phyloP scores from a whole-genome alignment of 2,113 vertebrate genomes.

The Entosphenus tridentatus region DNA sequence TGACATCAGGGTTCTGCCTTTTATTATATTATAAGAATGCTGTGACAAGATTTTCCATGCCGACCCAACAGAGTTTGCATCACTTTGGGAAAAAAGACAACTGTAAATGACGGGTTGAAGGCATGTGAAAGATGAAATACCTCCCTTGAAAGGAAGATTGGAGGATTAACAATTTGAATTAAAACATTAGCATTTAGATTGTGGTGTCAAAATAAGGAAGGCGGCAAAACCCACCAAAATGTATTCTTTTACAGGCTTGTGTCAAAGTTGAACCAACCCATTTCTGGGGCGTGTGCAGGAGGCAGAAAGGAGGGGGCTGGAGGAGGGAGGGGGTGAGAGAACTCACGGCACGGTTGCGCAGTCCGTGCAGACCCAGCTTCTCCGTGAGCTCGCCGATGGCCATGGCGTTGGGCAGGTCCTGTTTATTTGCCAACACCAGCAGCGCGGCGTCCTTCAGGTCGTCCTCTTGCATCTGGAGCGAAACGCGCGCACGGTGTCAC shows the following conservation, averaged over 20 bases:
- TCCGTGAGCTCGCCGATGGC: slow-evolving; percentile 48
- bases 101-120: no score
- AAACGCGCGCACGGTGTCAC: slow-evolving; percentile 5
- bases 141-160: not conserved
- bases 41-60: no score
- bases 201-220: not conserved
- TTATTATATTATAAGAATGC: no score
- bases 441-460: slow-evolving; percentile 52
- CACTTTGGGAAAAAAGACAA: no score
- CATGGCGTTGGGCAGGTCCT: slow-evolving; percentile 75
- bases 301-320: not conserved
- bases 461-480: slow-evolving; percentile 40
- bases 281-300: not conserved
- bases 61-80: no score
- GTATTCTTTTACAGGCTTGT: not conserved
- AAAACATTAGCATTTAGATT: not conserved
- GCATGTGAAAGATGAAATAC: no score
- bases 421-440: slow-evolving; percentile 77
- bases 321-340: not conserved
- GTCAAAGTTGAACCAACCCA: not conserved
- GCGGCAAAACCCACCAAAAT: not conserved
- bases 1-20: no score
- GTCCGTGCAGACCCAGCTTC: slow-evolving; percentile 37
- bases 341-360: slow-evolving; percentile 43
- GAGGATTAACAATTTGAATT: not conserved